Evolutionary conservation across 2,113 vertebrate genomes (phyloP).

Genomic region (Brachypteracias leptosomus): DNA sequence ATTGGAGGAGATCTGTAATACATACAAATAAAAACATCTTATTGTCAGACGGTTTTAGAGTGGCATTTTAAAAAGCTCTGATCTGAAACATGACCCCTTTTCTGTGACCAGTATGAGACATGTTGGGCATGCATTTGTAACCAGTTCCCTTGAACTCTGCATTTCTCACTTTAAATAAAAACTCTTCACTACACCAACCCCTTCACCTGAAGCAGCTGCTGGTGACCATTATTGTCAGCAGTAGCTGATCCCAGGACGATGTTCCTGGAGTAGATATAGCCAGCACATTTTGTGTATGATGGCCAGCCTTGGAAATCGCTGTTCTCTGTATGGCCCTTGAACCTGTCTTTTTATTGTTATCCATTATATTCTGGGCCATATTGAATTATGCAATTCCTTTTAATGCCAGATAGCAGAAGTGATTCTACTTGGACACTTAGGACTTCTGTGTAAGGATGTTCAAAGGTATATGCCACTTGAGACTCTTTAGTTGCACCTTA

Average conservation of each 20-base stretch:
- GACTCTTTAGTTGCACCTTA: background rate
- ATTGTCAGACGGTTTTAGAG: background rate
- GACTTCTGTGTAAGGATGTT: background rate
- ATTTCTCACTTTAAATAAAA: background rate
- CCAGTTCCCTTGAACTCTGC: background rate
- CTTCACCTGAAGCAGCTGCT: background rate
- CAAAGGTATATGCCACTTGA: background rate
- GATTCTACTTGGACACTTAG: background rate
- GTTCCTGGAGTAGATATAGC: background rate
- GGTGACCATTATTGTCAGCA: background rate
- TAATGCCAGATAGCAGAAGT: background rate
- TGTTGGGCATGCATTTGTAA: background rate
- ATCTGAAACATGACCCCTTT: background rate
- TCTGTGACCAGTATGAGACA: background rate
- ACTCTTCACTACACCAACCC: background rate
- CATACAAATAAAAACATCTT: background rate
- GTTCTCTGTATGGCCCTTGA: background rate
- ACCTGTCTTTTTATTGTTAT: background rate
- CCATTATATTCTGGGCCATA: background rate
- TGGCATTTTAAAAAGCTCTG: background rate
- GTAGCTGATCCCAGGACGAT: background rate
- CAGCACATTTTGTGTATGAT: background rate
- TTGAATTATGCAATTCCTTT: background rate
- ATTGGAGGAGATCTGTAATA: background rate
- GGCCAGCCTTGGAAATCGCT: background rate